These are phyloP conservation scores for Agriotes lineatus DNA, from an alignment of 2,888 invertebrate genomes.

Conservation along the genomic window DNA sequence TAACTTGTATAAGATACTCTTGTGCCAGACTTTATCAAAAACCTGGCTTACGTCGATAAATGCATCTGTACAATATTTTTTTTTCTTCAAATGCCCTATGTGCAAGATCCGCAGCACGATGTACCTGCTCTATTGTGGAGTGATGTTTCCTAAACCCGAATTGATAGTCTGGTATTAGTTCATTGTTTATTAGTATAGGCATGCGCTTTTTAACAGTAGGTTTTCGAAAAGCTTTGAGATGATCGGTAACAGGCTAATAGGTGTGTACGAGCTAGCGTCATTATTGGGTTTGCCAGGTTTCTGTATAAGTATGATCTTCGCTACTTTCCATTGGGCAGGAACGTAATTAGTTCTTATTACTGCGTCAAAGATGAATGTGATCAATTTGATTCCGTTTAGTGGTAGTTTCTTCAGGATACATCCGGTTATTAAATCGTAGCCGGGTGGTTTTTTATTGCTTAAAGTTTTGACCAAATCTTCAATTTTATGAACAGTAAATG, in stretches of 20 bases:
- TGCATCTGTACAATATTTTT: slow-evolving; percentile 3
- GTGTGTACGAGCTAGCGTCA: slow-evolving; percentile 2
- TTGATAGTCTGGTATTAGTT: slow-evolving; percentile 16
- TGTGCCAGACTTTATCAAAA: slow-evolving; percentile 1
- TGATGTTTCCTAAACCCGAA: slow-evolving; percentile 9
- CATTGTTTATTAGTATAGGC: slow-evolving; percentile 1
- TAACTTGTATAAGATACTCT: background rate
- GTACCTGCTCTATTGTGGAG: slow-evolving; percentile 18
- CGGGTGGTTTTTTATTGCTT: too few relatives aligned
- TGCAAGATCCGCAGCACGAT: background rate
- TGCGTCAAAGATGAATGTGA: too few relatives aligned
- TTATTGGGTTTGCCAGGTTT: too few relatives aligned
- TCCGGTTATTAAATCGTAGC: too few relatives aligned
- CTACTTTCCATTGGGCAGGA: too few relatives aligned
- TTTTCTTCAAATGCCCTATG: slow-evolving; percentile 6
- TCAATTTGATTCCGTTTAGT: too few relatives aligned
- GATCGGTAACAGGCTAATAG: background rate
- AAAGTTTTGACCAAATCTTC: background rate
- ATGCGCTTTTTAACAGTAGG: background rate
- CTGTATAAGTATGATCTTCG: too few relatives aligned
- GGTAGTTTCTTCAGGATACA: too few relatives aligned
- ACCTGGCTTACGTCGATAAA: slow-evolving; percentile 10
- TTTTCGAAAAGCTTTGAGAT: slow-evolving; percentile 8
- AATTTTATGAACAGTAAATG: background rate
- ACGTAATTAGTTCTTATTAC: too few relatives aligned